Base-by-base conservation (phyloP, 2,888 invertebrate genomes). In the Drosophila mimica region DNA sequence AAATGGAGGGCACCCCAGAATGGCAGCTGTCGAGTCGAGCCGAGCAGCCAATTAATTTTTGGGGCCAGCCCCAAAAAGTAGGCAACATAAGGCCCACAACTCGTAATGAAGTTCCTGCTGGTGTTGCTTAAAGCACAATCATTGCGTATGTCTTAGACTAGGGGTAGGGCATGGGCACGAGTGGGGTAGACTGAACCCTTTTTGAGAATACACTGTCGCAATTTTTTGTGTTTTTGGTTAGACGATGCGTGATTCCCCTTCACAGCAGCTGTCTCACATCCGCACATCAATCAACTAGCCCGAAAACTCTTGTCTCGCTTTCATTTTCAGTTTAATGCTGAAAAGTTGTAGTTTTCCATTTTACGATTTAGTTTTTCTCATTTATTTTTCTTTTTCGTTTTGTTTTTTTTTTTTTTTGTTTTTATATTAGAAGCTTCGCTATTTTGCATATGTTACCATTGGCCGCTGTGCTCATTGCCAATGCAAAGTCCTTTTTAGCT, bases 401-500 rank as follows among this genome's bases (percentile, higher is more conserved):
- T 17, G 17, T n/a, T 4, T 3, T 4, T 15, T 33, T 43, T 13
- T 13, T 33, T n/a, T 8, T 3, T 4, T 8, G 15, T 49, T 76
- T 66, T 61, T 48, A 65, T 58, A 70, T 79, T 79, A 58, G 79
- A 82, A 74, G 25, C 54, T 46, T 20, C 53, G 63, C 53, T 59
- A 67, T 75, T 75, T 81, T 79, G 88, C 84, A 89, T 75, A 79
- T 74, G 73, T 64, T 74, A 48, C 36, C 53, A 70, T 40, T 70
- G 38, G 58, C 11, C 62, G 51, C 33, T 11, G 56, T 34, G 66
- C 84, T 89, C 85, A 89, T 85, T 89, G 84, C 70, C 64, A 70
- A 85, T 85, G 85, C 85, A 87, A 85, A 89, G 82, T 82, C 85
- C 82, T 71, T 87, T 81, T 83, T 77, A 89, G 89, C 89, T 80